Evolutionary conservation across 2,113 vertebrate species (phyloP).

Genomic region (Azemiops feae): DNA sequence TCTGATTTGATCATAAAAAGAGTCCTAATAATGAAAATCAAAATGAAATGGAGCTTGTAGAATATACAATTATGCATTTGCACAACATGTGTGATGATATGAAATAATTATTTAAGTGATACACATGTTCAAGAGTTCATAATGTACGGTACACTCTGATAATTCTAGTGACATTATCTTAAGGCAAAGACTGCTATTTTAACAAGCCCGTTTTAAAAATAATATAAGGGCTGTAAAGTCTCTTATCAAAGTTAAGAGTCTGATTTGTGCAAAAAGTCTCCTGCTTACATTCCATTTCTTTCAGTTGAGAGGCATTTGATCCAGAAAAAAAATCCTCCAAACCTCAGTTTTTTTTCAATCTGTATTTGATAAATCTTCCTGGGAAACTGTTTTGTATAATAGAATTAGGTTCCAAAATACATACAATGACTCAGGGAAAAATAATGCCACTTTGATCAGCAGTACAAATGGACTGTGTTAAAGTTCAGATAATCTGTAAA

Average conservation of each 20-base stretch:
- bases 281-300: background rate
- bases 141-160: background rate
- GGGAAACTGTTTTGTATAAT: background rate
- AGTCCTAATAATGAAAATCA: background rate
- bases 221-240: background rate
- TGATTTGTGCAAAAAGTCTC: background rate
- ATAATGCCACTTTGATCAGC: background rate
- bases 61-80: background rate
- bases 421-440: background rate
- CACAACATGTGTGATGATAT: background rate
- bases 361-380: background rate
- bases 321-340: background rate
- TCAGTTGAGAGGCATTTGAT: background rate
- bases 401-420: background rate
- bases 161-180: background rate
- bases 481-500: background rate
- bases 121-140: constrained; percentile 3
- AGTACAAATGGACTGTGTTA: background rate
- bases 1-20: background rate
- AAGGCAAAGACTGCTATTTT: background rate
- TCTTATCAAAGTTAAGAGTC: background rate
- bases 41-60: background rate
- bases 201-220: background rate
- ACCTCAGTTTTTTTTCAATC: background rate
- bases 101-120: constrained; percentile 37